These are phyloP conservation scores for Apis florea DNA, from an alignment of 1,140 invertebrate species.

Conservation along the genomic window DNA sequence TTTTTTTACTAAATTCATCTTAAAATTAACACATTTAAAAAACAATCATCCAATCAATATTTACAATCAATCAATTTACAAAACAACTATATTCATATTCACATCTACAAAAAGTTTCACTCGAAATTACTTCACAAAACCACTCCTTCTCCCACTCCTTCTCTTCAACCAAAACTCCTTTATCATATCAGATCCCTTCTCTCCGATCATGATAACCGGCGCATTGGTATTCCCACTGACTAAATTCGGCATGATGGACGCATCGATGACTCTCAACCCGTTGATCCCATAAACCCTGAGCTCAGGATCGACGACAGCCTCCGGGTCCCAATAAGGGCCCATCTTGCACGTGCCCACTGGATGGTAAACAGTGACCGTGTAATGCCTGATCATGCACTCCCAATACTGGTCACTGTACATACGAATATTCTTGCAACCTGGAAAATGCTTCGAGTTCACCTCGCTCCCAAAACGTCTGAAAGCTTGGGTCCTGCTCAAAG, in stretches of 20 bases:
- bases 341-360: constrained; percentile 95
- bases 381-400: constrained; percentile 91
- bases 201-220: constrained; percentile 91
- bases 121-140: no score
- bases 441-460: constrained; percentile 85
- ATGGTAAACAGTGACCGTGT: constrained; percentile 92
- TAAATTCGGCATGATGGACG: constrained; percentile 91
- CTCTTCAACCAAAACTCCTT: constrained; percentile 88
- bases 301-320: constrained; percentile 93
- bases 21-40: neutral
- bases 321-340: constrained; percentile 91
- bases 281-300: constrained; percentile 89
- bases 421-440: constrained; percentile 85
- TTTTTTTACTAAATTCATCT: no score
- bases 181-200: constrained; percentile 91
- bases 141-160: constrained; percentile 6
- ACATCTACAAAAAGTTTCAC: no score
- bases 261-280: constrained; percentile 91
- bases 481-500: constrained; percentile 86
- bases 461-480: constrained; percentile 87
- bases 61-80: neutral
- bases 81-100: neutral
- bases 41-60: neutral
- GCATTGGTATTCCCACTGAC: constrained; percentile 93
- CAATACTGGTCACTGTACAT: constrained; percentile 88